These are phyloP conservation scores for Branchinecta sandiegonensis DNA, from an alignment of 2,888 invertebrate genomes.

Conservation along the genomic window DNA sequence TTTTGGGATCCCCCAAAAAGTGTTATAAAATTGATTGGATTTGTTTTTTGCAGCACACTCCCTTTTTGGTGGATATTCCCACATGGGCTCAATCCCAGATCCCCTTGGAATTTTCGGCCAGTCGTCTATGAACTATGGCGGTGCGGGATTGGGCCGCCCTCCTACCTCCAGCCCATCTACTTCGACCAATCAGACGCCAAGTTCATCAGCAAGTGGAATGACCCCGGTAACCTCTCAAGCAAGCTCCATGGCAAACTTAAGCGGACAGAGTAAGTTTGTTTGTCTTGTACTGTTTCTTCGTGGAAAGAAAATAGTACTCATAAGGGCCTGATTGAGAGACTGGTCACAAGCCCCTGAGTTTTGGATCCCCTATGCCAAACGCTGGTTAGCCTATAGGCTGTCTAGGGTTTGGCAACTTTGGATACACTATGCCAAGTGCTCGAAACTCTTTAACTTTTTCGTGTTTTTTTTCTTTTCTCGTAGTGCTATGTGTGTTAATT, in stretches of 20 bases:
- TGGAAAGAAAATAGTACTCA: too few relatives aligned
- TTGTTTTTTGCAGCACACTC: constrained; percentile 22
- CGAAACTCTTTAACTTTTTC: too few relatives aligned
- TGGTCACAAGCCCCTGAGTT: too few relatives aligned
- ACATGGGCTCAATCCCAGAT: constrained; percentile 9
- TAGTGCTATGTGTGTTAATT: too few relatives aligned
- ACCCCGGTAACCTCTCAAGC: not conserved
- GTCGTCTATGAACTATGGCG: not conserved
- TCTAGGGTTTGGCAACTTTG: too few relatives aligned
- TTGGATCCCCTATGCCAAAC: too few relatives aligned
- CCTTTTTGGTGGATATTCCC: constrained; percentile 20
- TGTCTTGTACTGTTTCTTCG: too few relatives aligned
- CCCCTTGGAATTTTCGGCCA: constrained; percentile 11
- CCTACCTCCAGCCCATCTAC: constrained; percentile 5
- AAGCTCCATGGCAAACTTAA: not conserved
- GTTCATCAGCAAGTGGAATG: not conserved
- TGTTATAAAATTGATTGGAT: not conserved
- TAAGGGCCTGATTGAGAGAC: too few relatives aligned
- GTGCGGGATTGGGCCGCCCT: not conserved
- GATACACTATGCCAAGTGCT: too few relatives aligned
- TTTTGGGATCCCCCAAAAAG: too few relatives aligned
- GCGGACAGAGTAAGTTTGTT: not conserved
- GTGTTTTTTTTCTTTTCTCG: too few relatives aligned
- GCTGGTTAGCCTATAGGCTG: too few relatives aligned
- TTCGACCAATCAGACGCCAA: not conserved